A percentile compares a stretch with the other conserved stretches of the same genome.
Evolutionary conservation across 2,113 vertebrate species (phyloP).

Genomic region (Speoplatyrhinus poulsoni): DNA sequence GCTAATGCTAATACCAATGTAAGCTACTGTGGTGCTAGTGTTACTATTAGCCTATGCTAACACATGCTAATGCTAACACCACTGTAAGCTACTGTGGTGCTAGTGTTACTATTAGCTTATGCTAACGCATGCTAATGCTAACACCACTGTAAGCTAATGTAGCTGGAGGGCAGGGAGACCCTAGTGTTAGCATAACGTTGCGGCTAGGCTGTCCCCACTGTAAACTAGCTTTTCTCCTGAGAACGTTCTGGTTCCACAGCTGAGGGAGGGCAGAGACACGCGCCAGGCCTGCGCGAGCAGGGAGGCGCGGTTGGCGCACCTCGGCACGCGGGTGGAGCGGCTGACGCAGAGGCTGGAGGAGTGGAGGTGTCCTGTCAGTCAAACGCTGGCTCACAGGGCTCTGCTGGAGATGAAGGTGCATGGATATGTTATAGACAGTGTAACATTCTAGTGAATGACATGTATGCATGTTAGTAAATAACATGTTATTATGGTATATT

Average conservation of each 20-base stretch:
- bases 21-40: too few relatives aligned
- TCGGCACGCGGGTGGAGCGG: slow-evolving; percentile 75
- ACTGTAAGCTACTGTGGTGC: too few relatives aligned
- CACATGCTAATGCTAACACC: too few relatives aligned
- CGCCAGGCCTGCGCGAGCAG: slow-evolving; percentile 77
- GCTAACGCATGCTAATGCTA: background rate
- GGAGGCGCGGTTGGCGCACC: slow-evolving; percentile 75
- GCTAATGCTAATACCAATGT: too few relatives aligned
- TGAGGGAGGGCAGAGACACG: slow-evolving; percentile 75
- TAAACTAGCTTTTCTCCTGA: too few relatives aligned
- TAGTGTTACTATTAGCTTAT: background rate
- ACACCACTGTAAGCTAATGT: background rate
- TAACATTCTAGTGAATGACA: too few relatives aligned
- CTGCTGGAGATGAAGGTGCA: slow-evolving; percentile 84
- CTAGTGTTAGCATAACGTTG: too few relatives aligned
- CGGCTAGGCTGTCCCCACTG: too few relatives aligned
- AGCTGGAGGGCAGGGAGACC: too few relatives aligned
- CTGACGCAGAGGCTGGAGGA: slow-evolving; percentile 74
- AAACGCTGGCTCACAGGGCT: slow-evolving; percentile 67
- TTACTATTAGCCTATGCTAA: too few relatives aligned
- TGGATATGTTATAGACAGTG: background rate
- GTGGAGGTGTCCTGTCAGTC: slow-evolving; percentile 73
- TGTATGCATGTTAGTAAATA: too few relatives aligned
- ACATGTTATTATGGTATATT: too few relatives aligned
- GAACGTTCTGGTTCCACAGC: slow-evolving; percentile 61